Conservation (phyloP, 2,888 invertebrate genomes). For the Diabrotica balteata region DNA sequence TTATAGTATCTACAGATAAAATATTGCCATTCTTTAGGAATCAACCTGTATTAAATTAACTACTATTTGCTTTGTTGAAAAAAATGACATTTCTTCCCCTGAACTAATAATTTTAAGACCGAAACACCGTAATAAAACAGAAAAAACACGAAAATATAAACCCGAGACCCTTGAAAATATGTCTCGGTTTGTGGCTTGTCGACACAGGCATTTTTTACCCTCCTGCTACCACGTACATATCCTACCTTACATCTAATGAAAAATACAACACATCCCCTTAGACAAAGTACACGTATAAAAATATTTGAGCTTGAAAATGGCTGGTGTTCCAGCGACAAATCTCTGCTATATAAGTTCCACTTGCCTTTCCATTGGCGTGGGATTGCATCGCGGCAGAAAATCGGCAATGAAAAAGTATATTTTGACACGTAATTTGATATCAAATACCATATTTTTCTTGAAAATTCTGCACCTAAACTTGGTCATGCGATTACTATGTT, state of each 20-base stretch:
- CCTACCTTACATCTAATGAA: constrained; percentile 42
- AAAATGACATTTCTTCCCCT: no score
- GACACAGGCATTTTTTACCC: constrained; percentile 45
- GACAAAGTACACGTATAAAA: constrained; percentile 60
- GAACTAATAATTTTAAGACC: no score
- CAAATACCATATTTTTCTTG: no score
- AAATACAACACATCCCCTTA: constrained; percentile 52
- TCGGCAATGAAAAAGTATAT: neutral
- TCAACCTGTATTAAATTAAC: no score
- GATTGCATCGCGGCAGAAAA: no score
- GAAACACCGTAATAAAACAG: constrained; percentile 19
- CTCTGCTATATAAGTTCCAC: constrained; percentile 42
- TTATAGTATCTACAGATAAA: no score
- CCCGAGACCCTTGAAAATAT: constrained; percentile 35
- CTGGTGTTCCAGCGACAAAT: constrained; percentile 52
- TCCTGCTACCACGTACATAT: constrained; percentile 42
- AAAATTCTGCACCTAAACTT: no score
- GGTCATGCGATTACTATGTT: no score
- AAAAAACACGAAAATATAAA: constrained; percentile 30
- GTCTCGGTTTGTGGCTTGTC: neutral
- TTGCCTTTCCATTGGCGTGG: constrained; percentile 10
- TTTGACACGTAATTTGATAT: no score
- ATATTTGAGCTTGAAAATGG: constrained; percentile 59
- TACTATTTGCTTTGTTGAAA: neutral
- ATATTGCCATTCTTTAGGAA: no score